phyloP scores from a whole-genome alignment of 1,140 invertebrate genomes.

The Heterodera carotae region DNA sequence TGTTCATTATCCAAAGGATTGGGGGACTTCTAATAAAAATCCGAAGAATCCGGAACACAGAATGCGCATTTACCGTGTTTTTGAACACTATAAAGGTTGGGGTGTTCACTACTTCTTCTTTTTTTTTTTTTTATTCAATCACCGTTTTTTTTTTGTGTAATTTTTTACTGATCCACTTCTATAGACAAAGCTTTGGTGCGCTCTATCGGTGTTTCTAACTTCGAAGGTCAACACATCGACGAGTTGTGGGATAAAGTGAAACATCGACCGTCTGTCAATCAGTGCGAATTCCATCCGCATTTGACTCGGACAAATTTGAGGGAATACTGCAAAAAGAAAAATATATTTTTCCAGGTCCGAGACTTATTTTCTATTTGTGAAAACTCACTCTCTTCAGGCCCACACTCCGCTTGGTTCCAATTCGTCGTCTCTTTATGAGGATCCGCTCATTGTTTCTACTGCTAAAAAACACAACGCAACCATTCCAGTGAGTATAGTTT shows the following conservation, averaged over 20 bases:
- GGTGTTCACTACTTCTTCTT: too few species aligned
- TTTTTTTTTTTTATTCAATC: too few species aligned
- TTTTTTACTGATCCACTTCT: too few species aligned
- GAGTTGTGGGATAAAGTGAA: slow-evolving; percentile 72
- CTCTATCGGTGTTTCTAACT: slow-evolving; percentile 83
- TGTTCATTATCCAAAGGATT: slow-evolving; percentile 49
- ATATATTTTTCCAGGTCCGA: slow-evolving; percentile 68
- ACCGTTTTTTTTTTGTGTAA: too few species aligned
- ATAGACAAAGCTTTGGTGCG: slow-evolving; percentile 68
- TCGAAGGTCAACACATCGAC: slow-evolving; percentile 74
- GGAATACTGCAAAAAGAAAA: slow-evolving; percentile 66
- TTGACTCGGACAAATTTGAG: slow-evolving; percentile 64
- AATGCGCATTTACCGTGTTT: slow-evolving; percentile 27
- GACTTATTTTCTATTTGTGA: slow-evolving; percentile 39
- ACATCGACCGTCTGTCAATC: slow-evolving; percentile 77
- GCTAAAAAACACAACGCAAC: slow-evolving; percentile 49
- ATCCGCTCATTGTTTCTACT: slow-evolving; percentile 48
- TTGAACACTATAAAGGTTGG: slow-evolving; percentile 44
- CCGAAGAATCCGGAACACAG: slow-evolving; percentile 40
- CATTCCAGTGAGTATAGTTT: slow-evolving; percentile 36
- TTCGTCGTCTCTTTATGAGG: slow-evolving; percentile 35
- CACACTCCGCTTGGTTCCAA: slow-evolving; percentile 44
- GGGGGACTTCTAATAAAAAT: slow-evolving; percentile 41
- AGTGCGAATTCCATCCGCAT: slow-evolving; percentile 70
- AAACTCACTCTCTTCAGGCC: slow-evolving; percentile 37